Base-by-base conservation (phyloP, 2,888 invertebrate species). In the Flexamia atlantica region DNA sequence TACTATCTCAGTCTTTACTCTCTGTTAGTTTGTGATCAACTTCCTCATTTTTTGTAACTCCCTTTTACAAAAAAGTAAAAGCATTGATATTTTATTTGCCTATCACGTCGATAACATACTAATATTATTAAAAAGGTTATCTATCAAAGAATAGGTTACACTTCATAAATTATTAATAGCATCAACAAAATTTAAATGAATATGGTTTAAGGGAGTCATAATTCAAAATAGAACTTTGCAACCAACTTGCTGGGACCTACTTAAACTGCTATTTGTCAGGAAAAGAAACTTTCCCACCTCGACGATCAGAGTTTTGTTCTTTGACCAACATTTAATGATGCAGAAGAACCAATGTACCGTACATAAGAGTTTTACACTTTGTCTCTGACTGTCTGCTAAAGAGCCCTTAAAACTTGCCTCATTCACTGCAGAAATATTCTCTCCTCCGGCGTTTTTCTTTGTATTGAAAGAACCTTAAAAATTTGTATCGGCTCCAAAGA, bases 311-410 rank as follows among this genome's bases (percentile, higher is more conserved):
- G 64, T 64, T 64, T 64, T 72, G 72, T 72, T 40, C 40, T 72
- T 72, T 72, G 74, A 46, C 46, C 74, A 76, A 46, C 46, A 76
- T 76, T 76, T 40, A 76, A 76, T 76, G 74, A 76, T 46, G 74
- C 74, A 40, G 46, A 76, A 76, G 74, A 46, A 28, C 23, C 40
- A 76, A 76, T 76, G 74, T 76, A 20, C 74, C 74, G 74, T 46
- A 28, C 74, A 46, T 46, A 25, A 46, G 74, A 76, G 74, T 76
- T 76, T 76, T 76, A 46, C 74, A 76, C 74, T 76, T 76, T 76
- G 74, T 76, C 74, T 46, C 74, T 23, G 40, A 76, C 46, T 76
- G 32, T 76, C 46, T 40, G 42, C 46, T 76, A 28, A 28, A 28
- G 46, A 46, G 50, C 46, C 20, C 46, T 64, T 64, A 64, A 64